Conservation (phyloP, 2,797 vertebrate genomes). For the Chelonia mydas region DNA sequence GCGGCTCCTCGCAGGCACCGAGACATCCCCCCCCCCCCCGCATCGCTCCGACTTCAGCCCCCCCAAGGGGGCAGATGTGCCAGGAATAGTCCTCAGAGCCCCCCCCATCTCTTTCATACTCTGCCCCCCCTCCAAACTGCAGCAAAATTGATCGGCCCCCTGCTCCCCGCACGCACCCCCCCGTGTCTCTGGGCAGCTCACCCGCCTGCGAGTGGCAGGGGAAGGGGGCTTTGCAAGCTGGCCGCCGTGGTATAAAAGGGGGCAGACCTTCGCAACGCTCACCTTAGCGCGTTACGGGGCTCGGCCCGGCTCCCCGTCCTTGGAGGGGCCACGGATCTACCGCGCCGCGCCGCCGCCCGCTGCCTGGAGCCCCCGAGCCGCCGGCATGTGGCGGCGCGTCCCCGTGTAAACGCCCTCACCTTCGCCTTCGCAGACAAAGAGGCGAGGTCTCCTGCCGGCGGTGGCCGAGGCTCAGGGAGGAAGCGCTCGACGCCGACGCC, state of each 20-base stretch:
- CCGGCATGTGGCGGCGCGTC: neutral
- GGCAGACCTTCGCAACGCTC: neutral
- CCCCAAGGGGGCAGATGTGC: neutral
- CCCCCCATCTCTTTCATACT: neutral
- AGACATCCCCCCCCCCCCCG: constrained; percentile 21
- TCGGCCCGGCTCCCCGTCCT: too few species aligned
- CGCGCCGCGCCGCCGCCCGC: neutral
- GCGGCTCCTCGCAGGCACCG: neutral
- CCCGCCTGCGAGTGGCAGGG: too few species aligned
- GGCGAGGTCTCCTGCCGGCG: constrained; percentile 37
- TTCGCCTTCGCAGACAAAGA: constrained; percentile 50
- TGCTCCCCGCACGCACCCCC: too few species aligned
- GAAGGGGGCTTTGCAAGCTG: too few species aligned
- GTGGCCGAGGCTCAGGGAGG: neutral
- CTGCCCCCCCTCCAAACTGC: neutral
- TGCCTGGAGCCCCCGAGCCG: neutral
- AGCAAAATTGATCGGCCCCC: neutral
- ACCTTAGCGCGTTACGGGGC: neutral
- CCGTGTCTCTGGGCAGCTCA: too few species aligned
- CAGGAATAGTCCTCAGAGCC: constrained; percentile 1
- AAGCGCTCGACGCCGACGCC: neutral
- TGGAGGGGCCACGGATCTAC: too few species aligned
- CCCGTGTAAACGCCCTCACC: neutral
- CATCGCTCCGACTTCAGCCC: constrained; percentile 23
- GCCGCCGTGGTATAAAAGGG: neutral